Evolutionary conservation across 2,888 invertebrate genomes (phyloP).

Genomic region (Lamellibrachia columna): DNA sequence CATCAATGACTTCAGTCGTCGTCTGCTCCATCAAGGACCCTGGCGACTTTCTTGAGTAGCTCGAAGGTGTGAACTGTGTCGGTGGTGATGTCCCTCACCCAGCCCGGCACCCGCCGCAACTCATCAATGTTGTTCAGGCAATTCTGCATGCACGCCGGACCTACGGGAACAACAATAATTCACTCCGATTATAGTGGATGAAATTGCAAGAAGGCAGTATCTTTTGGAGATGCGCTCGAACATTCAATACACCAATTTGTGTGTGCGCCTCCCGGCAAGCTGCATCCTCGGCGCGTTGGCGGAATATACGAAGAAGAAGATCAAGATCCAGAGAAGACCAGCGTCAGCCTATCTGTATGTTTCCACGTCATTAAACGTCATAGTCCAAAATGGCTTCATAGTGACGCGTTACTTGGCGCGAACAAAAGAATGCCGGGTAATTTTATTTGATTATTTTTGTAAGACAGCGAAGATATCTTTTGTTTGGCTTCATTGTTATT

Average conservation of each 20-base stretch:
- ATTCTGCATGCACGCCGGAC: neutral
- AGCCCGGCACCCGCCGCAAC: neutral
- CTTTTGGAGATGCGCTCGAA: too few relatives aligned
- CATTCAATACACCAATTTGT: too few relatives aligned
- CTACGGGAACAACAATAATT: neutral
- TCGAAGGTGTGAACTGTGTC: neutral
- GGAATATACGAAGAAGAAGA: too few relatives aligned
- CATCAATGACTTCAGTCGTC: neutral
- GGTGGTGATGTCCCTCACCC: neutral
- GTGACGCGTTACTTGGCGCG: neutral
- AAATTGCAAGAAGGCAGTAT: neutral
- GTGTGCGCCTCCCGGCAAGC: too few relatives aligned
- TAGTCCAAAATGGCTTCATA: neutral
- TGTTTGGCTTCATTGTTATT: neutral
- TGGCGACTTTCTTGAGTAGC: neutral
- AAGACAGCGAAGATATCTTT: neutral
- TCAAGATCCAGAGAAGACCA: too few relatives aligned
- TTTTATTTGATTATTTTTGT: too few relatives aligned
- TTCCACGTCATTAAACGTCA: neutral
- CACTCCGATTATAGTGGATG: neutral
- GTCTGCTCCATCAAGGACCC: neutral
- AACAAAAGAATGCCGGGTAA: neutral
- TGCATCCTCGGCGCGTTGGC: too few relatives aligned
- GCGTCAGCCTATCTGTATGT: too few relatives aligned
- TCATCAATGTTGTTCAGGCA: neutral